Percentiles rank a stretch among this genome's conserved stretches.
These are phyloP conservation scores for Lepisosteus oculatus DNA, from an alignment of 2,113 vertebrate genomes.

Conservation along the genomic window DNA sequence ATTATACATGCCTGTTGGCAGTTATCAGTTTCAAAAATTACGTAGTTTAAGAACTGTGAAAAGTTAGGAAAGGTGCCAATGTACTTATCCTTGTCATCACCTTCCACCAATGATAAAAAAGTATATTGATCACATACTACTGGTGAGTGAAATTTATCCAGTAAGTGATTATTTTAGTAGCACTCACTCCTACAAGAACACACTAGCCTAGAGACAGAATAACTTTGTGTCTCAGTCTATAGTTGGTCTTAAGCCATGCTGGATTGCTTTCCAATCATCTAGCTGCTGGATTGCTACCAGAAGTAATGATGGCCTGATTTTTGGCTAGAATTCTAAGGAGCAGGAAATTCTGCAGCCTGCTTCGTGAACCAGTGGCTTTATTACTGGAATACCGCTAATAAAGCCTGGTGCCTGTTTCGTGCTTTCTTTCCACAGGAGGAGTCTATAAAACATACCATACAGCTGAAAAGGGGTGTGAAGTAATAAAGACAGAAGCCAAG, in stretches of 20 bases:
- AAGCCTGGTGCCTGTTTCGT: slow-evolving; percentile 49
- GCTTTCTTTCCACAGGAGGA: slow-evolving; percentile 20
- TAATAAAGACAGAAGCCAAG: not conserved
- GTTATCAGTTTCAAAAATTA: too few species aligned
- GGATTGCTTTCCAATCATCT: slow-evolving; percentile 4
- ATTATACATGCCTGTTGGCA: too few species aligned
- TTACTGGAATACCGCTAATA: slow-evolving; percentile 55
- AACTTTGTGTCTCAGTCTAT: not conserved
- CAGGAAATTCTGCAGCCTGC: slow-evolving; percentile 52
- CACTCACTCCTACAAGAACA: not conserved
- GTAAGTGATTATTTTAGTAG: slow-evolving; percentile 21
- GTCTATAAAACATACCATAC: slow-evolving; percentile 8
- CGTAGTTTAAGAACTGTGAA: too few species aligned
- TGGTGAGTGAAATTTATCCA: too few species aligned
- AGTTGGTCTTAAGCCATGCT: slow-evolving; percentile 16
- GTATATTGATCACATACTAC: too few species aligned
- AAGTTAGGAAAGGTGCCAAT: too few species aligned
- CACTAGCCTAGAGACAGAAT: not conserved
- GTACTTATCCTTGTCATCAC: too few species aligned
- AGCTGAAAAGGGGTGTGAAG: not conserved
- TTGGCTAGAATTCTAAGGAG: slow-evolving; percentile 47
- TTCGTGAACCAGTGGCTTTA: slow-evolving; percentile 54
- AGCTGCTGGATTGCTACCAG: slow-evolving; percentile 21
- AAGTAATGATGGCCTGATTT: slow-evolving; percentile 49
- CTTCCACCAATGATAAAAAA: too few species aligned